These are phyloP conservation scores for Myiotriccus ornatus DNA, from an alignment of 2,797 vertebrate genomes.

Conservation along the genomic window DNA sequence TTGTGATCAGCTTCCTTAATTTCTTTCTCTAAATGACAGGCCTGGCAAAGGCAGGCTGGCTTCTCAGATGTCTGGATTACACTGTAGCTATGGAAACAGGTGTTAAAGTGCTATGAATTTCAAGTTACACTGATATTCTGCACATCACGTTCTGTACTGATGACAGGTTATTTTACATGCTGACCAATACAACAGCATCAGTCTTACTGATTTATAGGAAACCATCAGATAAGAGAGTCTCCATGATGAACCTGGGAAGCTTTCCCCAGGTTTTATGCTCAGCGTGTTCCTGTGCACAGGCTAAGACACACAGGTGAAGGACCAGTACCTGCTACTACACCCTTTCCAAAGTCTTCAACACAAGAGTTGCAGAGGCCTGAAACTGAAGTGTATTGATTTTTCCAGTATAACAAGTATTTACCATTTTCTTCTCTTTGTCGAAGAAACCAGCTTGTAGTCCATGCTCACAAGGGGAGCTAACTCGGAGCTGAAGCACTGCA, in stretches of 20 bases:
- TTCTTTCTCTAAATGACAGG: constrained; percentile 82
- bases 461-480: not conserved
- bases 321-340: not conserved
- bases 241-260: not conserved
- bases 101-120: constrained; percentile 83
- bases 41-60: constrained; percentile 75
- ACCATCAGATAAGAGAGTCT: not conserved
- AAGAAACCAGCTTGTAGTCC: not conserved
- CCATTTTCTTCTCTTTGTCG: rapidly evolving
- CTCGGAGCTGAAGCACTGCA: not conserved
- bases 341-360: not conserved
- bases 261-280: not conserved
- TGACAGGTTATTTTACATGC: constrained; percentile 71
- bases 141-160: constrained; percentile 71
- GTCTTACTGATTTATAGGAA: constrained; percentile 61
- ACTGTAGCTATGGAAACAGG: constrained; percentile 85
- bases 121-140: constrained; percentile 77
- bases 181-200: constrained; percentile 69
- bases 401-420: not conserved
- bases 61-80: constrained; percentile 82
- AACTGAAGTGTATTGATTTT: not conserved
- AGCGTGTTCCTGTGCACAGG: rapidly evolving
- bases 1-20: constrained; percentile 80
- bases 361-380: not conserved
- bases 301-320: rapidly evolving